Evolutionary conservation across 2,797 vertebrate species (phyloP).

Genomic region (Margarornis squamiger): DNA sequence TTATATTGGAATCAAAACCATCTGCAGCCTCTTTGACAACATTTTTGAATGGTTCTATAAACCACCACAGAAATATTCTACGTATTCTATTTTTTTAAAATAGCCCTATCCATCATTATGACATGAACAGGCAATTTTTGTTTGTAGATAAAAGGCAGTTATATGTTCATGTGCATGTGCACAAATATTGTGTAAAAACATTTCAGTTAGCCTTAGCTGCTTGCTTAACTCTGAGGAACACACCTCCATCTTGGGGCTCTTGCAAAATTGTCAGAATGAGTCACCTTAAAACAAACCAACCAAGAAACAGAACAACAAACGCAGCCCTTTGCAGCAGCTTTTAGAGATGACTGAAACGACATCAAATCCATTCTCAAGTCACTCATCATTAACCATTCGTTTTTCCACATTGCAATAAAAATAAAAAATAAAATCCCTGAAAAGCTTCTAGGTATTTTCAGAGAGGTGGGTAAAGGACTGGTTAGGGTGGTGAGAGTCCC

Average conservation of each 20-base stretch:
- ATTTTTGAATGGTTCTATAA: neutral
- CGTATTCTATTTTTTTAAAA: neutral
- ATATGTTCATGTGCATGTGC: neutral
- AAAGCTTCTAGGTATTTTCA: neutral
- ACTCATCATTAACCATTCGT: neutral
- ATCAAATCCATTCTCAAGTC: neutral
- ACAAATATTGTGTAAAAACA: neutral
- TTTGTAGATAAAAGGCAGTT: neutral
- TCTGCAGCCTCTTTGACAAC: neutral
- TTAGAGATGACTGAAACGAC: neutral
- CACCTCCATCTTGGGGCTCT: neutral
- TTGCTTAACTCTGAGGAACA: neutral
- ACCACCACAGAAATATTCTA: neutral
- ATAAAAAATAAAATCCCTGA: neutral
- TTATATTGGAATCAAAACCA: neutral
- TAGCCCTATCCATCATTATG: neutral
- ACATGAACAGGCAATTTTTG: neutral
- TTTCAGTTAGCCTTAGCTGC: neutral
- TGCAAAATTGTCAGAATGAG: neutral
- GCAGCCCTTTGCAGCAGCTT: neutral
- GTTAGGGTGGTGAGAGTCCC: neutral
- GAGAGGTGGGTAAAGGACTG: neutral
- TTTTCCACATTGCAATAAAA: neutral
- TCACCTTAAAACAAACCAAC: constrained; percentile 5
- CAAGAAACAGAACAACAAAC: neutral